Percentiles rank a stretch among this genome's conserved stretches.
phyloP scores from a whole-genome alignment of 2,797 vertebrate genomes.

The Micropoecilia bifurca region DNA sequence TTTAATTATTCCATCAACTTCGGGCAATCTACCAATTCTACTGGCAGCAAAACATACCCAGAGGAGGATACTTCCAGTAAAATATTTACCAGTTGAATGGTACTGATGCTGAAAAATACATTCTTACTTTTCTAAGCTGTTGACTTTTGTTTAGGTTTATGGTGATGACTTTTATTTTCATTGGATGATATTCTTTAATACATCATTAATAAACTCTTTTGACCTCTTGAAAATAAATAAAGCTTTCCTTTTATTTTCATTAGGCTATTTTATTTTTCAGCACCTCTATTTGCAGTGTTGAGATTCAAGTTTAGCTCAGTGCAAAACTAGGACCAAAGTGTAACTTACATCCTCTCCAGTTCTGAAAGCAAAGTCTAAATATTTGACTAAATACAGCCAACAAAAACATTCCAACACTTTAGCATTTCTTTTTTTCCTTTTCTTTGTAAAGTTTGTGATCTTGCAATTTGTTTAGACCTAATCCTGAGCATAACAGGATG shows the following conservation, averaged over 20 bases:
- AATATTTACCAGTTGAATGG: background rate
- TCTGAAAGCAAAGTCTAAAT: background rate
- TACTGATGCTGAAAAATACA: background rate
- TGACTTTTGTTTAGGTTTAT: constrained; percentile 3
- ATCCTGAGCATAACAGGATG: background rate
- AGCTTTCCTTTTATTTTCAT: background rate
- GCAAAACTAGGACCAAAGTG: background rate
- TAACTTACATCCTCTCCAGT: background rate
- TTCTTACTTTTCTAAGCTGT: background rate
- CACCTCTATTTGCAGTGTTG: background rate
- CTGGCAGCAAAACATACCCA: background rate
- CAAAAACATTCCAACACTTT: background rate
- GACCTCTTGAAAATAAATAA: background rate
- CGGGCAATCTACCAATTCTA: constrained; percentile 7
- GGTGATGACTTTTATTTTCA: background rate
- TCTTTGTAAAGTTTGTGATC: background rate
- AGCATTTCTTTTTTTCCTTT: background rate
- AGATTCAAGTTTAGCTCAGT: background rate
- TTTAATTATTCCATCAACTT: background rate
- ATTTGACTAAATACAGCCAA: background rate
- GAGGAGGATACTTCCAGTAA: constrained; percentile 6
- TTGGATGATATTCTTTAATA: background rate
- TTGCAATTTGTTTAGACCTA: background rate
- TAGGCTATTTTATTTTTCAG: background rate
- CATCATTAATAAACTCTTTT: background rate